Base-by-base conservation (phyloP, 2,888 invertebrate species). In the Phrixothrix hirtus region DNA sequence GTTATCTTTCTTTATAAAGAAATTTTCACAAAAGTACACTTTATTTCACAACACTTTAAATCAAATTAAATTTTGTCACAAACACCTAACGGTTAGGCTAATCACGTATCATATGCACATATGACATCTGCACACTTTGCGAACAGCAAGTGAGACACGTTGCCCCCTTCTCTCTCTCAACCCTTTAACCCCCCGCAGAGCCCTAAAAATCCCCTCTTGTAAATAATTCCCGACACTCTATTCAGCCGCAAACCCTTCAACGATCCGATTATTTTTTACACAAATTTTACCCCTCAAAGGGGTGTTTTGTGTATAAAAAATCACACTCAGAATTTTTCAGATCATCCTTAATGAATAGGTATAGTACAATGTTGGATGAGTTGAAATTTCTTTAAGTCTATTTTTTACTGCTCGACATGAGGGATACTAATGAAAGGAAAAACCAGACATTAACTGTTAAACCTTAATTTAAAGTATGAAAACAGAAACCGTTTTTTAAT, bases 201-300 rank as follows among this genome's bases (percentile, higher is more conserved):
- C 57, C 54, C 61, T 46, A 46, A 49, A 47, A 45, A 58, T 64
- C 59, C 64, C 60, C 62, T 63, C 57, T 58, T 59, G 62, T 67
- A 72, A 70, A 72, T 72, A 73, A 71, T 69, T 65, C 69, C 68
- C 64, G 68, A 73, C 73, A 74, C 75, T 74, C 73, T 66, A 73
- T 72, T 70, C 68, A 67, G 72, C 75, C 75, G 59, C 75, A 75
- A 74, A 68, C 73, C 74, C 71, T 72, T 72, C 67, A 65, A 58
- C 65, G 69, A 75, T 74, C 74, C 73, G 74, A 75, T 75, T 75
- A 75, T 73, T 73, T 74, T 73, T 73, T 72, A 68, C 70, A 64
- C 67, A 65, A 68, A 69, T 67, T 69, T 63, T 66, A 65, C 67
- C 68, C 70, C 67, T 64, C 60, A 63, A 70, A 69, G 66, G 73